Evolutionary conservation across 2,113 vertebrate species (phyloP).

Genomic region (Alethe diademata): DNA sequence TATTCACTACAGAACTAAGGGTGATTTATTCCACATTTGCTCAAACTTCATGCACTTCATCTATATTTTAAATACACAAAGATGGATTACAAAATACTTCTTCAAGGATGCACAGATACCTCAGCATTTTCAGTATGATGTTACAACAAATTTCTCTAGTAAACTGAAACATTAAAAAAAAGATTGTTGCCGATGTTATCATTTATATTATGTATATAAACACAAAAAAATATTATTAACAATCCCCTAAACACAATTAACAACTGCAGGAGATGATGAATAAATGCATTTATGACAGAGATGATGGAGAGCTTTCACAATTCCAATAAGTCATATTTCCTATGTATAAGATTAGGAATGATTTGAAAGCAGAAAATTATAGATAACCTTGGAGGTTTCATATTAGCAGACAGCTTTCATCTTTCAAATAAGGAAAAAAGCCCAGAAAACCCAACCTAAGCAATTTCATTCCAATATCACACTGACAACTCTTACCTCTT

Average conservation of each 20-base stretch:
- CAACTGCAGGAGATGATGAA: conserved; percentile 60
- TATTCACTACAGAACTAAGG: neutral
- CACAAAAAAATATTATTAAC: conserved; percentile 46
- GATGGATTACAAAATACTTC: neutral
- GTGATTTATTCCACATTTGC: neutral
- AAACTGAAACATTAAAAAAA: neutral
- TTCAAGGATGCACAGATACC: neutral
- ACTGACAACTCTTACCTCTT: conserved; percentile 79
- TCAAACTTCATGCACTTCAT: neutral
- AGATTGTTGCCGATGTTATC: neutral
- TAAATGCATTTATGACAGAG: conserved; percentile 69
- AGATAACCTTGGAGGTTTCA: conserved; percentile 36
- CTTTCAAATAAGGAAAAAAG: conserved; percentile 25
- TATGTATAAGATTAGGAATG: conserved; percentile 57
- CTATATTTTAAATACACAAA: neutral
- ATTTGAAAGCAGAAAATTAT: conserved; percentile 63
- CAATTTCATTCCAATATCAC: neutral
- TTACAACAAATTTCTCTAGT: neutral
- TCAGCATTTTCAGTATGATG: neutral
- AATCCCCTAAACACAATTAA: conserved; percentile 67
- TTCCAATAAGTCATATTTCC: conserved; percentile 54
- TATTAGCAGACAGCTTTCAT: conserved; percentile 58
- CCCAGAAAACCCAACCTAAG: neutral
- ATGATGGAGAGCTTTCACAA: conserved; percentile 67
- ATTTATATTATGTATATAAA: conserved; percentile 50